phyloP scores from a whole-genome alignment of 1,140 invertebrate species.

The Pissodes strobi region DNA sequence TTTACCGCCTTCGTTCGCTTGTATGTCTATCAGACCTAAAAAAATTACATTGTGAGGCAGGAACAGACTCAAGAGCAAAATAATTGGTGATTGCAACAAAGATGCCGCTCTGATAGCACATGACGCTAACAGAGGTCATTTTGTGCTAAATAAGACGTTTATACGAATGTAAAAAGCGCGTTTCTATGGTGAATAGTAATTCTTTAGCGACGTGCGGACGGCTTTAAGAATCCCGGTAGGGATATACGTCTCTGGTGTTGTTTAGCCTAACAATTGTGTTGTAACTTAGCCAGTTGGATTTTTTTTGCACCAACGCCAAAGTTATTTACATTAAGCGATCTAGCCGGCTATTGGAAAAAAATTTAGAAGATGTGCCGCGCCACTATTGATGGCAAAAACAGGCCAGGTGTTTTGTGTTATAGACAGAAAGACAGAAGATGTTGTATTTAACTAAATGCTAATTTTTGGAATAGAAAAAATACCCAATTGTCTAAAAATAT shows the following conservation, averaged over 20 bases:
- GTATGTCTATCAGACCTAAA: neutral
- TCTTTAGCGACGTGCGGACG: slow-evolving; percentile 33
- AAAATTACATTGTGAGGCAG: slow-evolving; percentile 12
- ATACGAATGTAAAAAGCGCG: slow-evolving; percentile 38
- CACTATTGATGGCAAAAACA: too few species aligned
- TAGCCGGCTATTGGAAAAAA: too few species aligned
- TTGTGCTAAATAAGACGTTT: slow-evolving; percentile 43
- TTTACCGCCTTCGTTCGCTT: neutral
- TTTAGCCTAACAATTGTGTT: slow-evolving; percentile 30
- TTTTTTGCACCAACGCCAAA: too few species aligned
- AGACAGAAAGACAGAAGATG: too few species aligned
- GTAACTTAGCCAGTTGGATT: slow-evolving; percentile 17
- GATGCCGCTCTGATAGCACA: slow-evolving; percentile 37
- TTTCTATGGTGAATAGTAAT: slow-evolving; percentile 44
- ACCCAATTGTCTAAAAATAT: too few species aligned
- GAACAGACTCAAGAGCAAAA: slow-evolving; percentile 28
- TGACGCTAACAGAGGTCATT: slow-evolving; percentile 36
- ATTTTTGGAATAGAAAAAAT: too few species aligned
- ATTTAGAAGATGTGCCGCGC: too few species aligned
- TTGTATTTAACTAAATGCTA: too few species aligned
- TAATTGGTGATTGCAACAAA: slow-evolving; percentile 37
- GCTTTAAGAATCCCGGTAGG: slow-evolving; percentile 9
- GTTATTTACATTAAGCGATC: too few species aligned
- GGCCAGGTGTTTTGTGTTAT: too few species aligned
- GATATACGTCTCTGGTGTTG: slow-evolving; percentile 31